phyloP scores from a whole-genome alignment of 2,888 invertebrate genomes.

The Chloroclysta siterata region DNA sequence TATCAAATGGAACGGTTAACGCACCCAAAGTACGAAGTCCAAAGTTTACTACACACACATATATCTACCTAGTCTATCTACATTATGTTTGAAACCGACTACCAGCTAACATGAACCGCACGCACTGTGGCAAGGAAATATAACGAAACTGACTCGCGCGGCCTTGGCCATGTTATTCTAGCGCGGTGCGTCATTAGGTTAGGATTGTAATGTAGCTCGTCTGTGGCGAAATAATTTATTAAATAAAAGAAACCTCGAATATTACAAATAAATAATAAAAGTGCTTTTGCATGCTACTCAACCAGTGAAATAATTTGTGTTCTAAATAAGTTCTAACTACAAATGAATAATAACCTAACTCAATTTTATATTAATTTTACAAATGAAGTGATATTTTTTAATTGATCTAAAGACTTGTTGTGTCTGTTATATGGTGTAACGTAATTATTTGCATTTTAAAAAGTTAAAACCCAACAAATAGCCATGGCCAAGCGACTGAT shows the following conservation, averaged over 20 bases:
- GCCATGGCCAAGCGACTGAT: conserved; percentile 59
- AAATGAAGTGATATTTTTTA: conserved; percentile 6
- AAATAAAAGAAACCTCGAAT: conserved; percentile 12
- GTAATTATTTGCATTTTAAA: background rate
- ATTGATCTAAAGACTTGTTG: background rate
- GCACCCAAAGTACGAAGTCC: conserved; percentile 21
- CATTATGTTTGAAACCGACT: background rate
- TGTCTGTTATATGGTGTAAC: too few relatives aligned
- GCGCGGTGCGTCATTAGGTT: conserved; percentile 39
- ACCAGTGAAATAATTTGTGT: background rate
- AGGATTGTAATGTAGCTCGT: conserved; percentile 32
- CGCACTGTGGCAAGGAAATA: conserved; percentile 12
- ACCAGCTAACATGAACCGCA: background rate
- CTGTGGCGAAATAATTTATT: conserved; percentile 23
- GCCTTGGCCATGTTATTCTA: conserved; percentile 46
- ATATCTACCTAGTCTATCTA: too few relatives aligned
- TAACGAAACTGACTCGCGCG: conserved; percentile 30
- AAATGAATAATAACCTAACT: conserved; percentile 7
- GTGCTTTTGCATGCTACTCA: background rate
- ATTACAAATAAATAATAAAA: conserved; percentile 1
- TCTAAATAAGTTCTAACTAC: background rate
- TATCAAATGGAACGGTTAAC: conserved; percentile 6
- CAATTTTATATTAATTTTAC: conserved; percentile 12
- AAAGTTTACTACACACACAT: conserved; percentile 1
- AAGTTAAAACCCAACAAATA: conserved; percentile 14